Conservation (phyloP, 1,140 invertebrate genomes). For the Drosophila subobscura region DNA sequence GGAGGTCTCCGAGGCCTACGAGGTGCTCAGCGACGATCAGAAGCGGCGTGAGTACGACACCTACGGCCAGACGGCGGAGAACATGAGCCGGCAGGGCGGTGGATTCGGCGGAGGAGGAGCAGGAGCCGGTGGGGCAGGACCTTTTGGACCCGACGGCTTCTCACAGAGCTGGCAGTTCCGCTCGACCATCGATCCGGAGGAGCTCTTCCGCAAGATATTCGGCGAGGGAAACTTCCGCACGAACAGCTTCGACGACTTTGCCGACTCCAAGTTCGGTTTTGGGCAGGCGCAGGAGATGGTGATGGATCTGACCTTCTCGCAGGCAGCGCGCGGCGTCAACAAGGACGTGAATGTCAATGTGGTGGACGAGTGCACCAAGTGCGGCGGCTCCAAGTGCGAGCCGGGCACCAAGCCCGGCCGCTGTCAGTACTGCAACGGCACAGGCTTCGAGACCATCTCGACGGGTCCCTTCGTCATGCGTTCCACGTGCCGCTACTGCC, state of each 20-base stretch:
- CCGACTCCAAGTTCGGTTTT: slow-evolving; percentile 94
- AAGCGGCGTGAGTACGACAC: slow-evolving; percentile 97
- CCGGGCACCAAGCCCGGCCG: slow-evolving; percentile 93
- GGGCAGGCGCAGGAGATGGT: slow-evolving; percentile 95
- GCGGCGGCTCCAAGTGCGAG: slow-evolving; percentile 92
- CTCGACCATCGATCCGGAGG: slow-evolving; percentile 96
- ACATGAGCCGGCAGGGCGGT: slow-evolving; percentile 89
- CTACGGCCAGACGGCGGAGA: slow-evolving; percentile 94
- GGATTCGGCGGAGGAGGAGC: slow-evolving; percentile 67
- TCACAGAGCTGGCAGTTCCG: slow-evolving; percentile 92
- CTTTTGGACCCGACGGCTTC: slow-evolving; percentile 86
- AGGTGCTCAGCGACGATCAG: slow-evolving; percentile 93
- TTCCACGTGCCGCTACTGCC: slow-evolving; percentile 96
- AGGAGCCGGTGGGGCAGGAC: slow-evolving; percentile 57
- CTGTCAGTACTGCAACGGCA: slow-evolving; percentile 98
- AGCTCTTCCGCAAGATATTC: slow-evolving; percentile 96
- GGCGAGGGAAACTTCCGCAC: slow-evolving; percentile 89
- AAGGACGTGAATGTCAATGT: slow-evolving; percentile 97
- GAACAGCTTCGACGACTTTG: slow-evolving; percentile 90
- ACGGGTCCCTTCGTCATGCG: slow-evolving; percentile 98
- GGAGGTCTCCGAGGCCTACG: slow-evolving; percentile 99
- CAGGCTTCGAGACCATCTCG: slow-evolving; percentile 96
- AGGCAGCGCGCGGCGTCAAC: slow-evolving; percentile 97
- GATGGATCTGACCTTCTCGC: slow-evolving; percentile 96
- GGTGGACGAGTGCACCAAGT: slow-evolving; percentile 96